Conservation (phyloP, 2,888 invertebrate species). For the Lochmaea crataegi region DNA sequence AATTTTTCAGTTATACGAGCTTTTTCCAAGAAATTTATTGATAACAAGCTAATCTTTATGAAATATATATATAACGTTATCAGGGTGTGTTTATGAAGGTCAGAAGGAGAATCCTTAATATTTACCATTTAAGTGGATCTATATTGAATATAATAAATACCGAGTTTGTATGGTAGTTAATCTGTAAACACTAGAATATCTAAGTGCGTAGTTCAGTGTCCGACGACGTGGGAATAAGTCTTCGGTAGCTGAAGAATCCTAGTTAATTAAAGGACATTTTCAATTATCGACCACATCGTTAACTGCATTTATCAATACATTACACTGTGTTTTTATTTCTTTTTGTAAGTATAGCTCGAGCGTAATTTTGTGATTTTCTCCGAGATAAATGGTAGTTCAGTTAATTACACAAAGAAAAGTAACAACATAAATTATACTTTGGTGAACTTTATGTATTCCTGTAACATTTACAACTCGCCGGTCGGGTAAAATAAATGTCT, state of each 20-base stretch:
- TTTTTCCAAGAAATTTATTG: too few species aligned
- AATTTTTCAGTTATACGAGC: too few species aligned
- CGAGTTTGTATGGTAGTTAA: neutral
- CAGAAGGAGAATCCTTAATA: neutral
- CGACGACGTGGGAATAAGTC: conserved; percentile 47
- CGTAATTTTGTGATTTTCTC: conserved; percentile 48
- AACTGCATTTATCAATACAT: conserved; percentile 55
- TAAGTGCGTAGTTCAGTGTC: conserved; percentile 41
- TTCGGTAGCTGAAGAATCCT: conserved; percentile 56
- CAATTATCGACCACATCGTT: conserved; percentile 57
- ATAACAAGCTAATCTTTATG: too few species aligned
- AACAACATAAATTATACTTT: conserved; percentile 42
- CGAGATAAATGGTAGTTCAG: conserved; percentile 44
- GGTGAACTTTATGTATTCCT: conserved; percentile 37
- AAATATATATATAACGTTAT: too few species aligned
- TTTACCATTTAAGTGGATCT: neutral
- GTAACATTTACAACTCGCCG: conserved; percentile 24
- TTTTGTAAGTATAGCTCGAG: conserved; percentile 38
- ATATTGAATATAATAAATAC: neutral
- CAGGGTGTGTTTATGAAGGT: too few species aligned
- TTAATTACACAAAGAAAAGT: conserved; percentile 45
- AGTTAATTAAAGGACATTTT: conserved; percentile 59
- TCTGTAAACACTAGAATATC: conserved; percentile 3
- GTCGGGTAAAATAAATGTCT: conserved; percentile 35
- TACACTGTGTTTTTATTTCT: conserved; percentile 50